Evolutionary conservation across 2,888 invertebrate species (phyloP).

Genomic region (Apodemia hepburni): DNA sequence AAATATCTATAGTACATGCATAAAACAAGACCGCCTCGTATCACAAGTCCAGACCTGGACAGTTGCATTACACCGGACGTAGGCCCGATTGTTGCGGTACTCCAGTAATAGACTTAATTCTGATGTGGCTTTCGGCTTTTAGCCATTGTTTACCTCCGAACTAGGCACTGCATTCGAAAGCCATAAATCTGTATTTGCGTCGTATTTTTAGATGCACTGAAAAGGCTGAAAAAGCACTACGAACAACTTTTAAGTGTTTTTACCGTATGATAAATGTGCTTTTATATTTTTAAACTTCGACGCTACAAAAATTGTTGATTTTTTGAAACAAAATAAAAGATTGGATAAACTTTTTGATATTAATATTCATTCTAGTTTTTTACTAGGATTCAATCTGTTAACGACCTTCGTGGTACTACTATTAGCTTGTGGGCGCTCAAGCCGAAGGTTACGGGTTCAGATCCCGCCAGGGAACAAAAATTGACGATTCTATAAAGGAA

Average conservation of each 20-base stretch:
- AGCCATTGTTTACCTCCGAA: conserved; percentile 70
- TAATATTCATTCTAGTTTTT: too few relatives aligned
- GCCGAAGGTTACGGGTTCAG: too few relatives aligned
- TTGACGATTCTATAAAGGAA: too few relatives aligned
- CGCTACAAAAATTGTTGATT: not conserved
- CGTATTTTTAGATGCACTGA: conserved; percentile 20
- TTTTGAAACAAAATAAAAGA: not conserved
- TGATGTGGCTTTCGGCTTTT: conserved; percentile 74
- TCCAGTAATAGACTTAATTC: conserved; percentile 72
- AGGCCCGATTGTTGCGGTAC: conserved; percentile 61
- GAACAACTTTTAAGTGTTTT: conserved; percentile 23
- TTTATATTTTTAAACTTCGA: not conserved
- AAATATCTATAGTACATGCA: not conserved
- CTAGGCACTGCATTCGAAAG: conserved; percentile 34
- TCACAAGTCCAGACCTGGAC: conserved; percentile 13
- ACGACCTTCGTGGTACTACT: too few relatives aligned
- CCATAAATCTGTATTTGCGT: conserved; percentile 34
- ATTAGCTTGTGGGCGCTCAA: too few relatives aligned
- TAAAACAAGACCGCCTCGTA: conserved; percentile 7
- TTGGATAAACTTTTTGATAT: too few relatives aligned
- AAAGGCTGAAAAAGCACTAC: conserved; percentile 15
- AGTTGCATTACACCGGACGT: conserved; percentile 61
- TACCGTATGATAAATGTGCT: conserved; percentile 3
- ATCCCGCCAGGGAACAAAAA: too few relatives aligned
- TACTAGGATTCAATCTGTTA: too few relatives aligned